Evolutionary conservation across 2,888 invertebrate genomes (phyloP).

Genomic region (Anarsia innoxiella): DNA sequence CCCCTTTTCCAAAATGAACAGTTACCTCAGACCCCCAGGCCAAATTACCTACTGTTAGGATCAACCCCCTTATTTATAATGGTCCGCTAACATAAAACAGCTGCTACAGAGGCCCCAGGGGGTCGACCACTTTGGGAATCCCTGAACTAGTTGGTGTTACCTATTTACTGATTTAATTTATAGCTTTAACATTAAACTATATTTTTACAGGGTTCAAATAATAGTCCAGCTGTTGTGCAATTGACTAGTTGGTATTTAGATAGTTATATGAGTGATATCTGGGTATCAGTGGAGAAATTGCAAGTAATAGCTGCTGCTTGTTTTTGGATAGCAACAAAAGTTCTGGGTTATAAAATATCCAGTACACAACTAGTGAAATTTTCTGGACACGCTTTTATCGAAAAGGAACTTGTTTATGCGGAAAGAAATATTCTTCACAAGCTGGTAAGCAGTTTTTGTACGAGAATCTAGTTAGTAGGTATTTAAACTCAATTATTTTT

Average conservation of each 20-base stretch:
- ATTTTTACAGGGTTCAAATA: slow-evolving; percentile 30
- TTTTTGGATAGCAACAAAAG: slow-evolving; percentile 57
- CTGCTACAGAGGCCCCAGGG: too few relatives aligned
- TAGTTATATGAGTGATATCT: slow-evolving; percentile 28
- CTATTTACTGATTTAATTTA: too few relatives aligned
- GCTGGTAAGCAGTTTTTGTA: slow-evolving; percentile 2
- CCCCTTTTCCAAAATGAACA: too few relatives aligned
- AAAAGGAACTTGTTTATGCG: background rate
- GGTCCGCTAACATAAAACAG: too few relatives aligned
- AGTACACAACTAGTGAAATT: slow-evolving; percentile 1
- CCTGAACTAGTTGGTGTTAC: too few relatives aligned
- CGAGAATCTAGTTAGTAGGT: too few relatives aligned
- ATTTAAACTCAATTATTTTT: background rate
- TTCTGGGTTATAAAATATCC: slow-evolving; percentile 28
- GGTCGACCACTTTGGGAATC: too few relatives aligned
- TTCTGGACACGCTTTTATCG: slow-evolving; percentile 5
- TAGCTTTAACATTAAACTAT: too few relatives aligned
- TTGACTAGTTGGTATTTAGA: slow-evolving; percentile 56
- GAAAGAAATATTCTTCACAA: slow-evolving; percentile 3
- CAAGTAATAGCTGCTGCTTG: slow-evolving; percentile 52
- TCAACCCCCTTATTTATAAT: too few relatives aligned
- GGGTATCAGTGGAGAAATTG: slow-evolving; percentile 35
- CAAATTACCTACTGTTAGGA: too few relatives aligned
- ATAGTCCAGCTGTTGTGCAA: slow-evolving; percentile 50
- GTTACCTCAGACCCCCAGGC: too few relatives aligned